Conservation (phyloP, 2,888 invertebrate species). For the Syrista parreyssii region DNA sequence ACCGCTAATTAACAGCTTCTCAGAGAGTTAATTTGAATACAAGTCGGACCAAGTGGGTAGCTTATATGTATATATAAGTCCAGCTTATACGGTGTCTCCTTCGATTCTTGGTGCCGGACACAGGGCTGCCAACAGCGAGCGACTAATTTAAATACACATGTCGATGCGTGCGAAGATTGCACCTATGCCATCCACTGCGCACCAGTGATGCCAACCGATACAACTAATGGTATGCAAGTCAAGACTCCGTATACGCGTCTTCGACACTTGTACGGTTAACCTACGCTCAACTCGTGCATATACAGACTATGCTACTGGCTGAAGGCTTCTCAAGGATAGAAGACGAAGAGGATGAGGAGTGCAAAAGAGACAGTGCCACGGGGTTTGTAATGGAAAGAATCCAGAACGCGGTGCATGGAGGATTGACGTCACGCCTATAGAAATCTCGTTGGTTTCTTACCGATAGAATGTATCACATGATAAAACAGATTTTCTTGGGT, state of each 20-base stretch:
- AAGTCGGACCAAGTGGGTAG: slow-evolving; percentile 28
- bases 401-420: background rate
- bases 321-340: background rate
- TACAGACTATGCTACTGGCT: background rate
- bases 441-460: background rate
- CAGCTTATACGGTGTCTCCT: slow-evolving; percentile 12
- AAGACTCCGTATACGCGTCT: slow-evolving; percentile 9
- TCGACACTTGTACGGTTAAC: background rate
- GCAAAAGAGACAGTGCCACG: background rate
- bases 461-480: background rate
- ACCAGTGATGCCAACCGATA: slow-evolving; percentile 28
- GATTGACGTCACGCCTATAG: background rate
- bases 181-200: slow-evolving; percentile 41
- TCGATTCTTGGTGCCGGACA: slow-evolving; percentile 24
- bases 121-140: slow-evolving; percentile 53
- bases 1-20: slow-evolving; percentile 61
- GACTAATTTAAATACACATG: slow-evolving; percentile 66
- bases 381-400: background rate
- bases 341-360: background rate
- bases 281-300: background rate
- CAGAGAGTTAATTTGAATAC: slow-evolving; percentile 60
- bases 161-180: slow-evolving; percentile 64
- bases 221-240: slow-evolving; percentile 34
- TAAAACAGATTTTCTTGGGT: background rate
- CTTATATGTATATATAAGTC: slow-evolving; percentile 4